These are phyloP conservation scores for Allophyes oxyacanthae DNA, from an alignment of 2,888 invertebrate species.

Conservation along the genomic window DNA sequence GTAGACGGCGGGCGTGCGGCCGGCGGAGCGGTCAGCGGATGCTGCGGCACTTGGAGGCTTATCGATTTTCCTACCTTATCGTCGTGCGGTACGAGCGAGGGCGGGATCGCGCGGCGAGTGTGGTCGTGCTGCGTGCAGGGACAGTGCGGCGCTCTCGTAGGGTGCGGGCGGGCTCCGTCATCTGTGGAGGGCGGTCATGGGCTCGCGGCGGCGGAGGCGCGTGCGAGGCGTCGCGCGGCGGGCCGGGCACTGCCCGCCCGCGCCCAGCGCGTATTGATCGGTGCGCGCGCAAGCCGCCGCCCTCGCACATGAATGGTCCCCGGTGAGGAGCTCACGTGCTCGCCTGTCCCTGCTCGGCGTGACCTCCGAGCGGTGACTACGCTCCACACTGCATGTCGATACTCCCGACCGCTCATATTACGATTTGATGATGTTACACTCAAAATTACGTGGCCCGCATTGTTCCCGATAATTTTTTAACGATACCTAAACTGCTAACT, in stretches of 20 bases:
- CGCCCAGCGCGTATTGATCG: conserved; percentile 74
- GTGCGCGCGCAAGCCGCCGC: conserved; percentile 84
- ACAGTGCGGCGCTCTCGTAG: conserved; percentile 72
- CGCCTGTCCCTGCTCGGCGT: conserved; percentile 65
- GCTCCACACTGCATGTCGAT: conserved; percentile 59
- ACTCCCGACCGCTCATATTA: conserved; percentile 54
- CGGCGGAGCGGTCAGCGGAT: conserved; percentile 65
- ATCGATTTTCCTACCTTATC: conserved; percentile 85
- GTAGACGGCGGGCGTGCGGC: conserved; percentile 26
- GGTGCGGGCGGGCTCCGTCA: conserved; percentile 88
- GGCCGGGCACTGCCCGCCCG: conserved; percentile 82
- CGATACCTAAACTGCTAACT: background rate
- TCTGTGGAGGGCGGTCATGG: conserved; percentile 87
- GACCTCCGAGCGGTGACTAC: conserved; percentile 64
- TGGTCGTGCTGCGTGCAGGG: conserved; percentile 78
- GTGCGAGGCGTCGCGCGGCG: conserved; percentile 80
- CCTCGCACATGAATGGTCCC: conserved; percentile 84
- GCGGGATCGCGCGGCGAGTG: conserved; percentile 67
- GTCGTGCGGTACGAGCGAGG: conserved; percentile 67
- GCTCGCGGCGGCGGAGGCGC: conserved; percentile 73
- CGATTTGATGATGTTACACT: conserved; percentile 31
- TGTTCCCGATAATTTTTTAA: conserved; percentile 14
- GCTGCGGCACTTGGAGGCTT: conserved; percentile 67
- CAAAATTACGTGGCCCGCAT: conserved; percentile 28
- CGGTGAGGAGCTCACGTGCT: conserved; percentile 85